Evolutionary conservation across 1,140 invertebrate species (phyloP).

Genomic region (Diorhabda sublineata): DNA sequence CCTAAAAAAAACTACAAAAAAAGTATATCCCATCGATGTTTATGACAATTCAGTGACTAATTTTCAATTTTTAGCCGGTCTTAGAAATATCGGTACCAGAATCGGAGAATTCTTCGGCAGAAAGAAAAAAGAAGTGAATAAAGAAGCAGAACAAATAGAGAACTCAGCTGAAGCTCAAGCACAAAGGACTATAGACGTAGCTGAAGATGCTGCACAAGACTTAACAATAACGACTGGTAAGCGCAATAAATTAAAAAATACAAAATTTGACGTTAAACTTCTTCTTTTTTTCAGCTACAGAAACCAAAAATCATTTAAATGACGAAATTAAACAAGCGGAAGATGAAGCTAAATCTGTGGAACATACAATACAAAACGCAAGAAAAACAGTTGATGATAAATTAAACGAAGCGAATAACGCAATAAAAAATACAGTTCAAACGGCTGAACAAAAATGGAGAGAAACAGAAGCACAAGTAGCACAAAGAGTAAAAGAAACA

Average conservation of each 20-base stretch:
- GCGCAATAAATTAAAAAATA: not conserved
- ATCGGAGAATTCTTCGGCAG: slow-evolving; percentile 31
- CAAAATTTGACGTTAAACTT: not conserved
- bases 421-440: slow-evolving; percentile 12
- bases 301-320: slow-evolving; percentile 23
- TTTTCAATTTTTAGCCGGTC: slow-evolving; percentile 22
- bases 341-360: slow-evolving; percentile 1
- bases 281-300: slow-evolving; percentile 23
- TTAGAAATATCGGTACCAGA: slow-evolving; percentile 33
- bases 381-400: slow-evolving; percentile 12
- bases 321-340: slow-evolving; percentile 18
- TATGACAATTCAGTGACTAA: too few species aligned
- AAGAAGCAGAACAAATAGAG: slow-evolving; percentile 28
- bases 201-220: slow-evolving; percentile 23
- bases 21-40: too few species aligned
- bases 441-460: slow-evolving; percentile 14
- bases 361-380: not conserved
- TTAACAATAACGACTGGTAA: slow-evolving; percentile 26
- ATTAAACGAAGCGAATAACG: slow-evolving; percentile 15
- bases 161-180: slow-evolving; percentile 22
- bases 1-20: too few species aligned
- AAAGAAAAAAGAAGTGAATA: slow-evolving; percentile 36
- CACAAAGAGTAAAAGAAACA: slow-evolving; percentile 16
- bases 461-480: slow-evolving; percentile 20
- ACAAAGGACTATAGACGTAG: slow-evolving; percentile 26